Evolutionary conservation across 2,113 vertebrate species (phyloP), one percentile per base, ranked within the genome.

Genomic region (Brachypodius melanocephalos): DNA sequence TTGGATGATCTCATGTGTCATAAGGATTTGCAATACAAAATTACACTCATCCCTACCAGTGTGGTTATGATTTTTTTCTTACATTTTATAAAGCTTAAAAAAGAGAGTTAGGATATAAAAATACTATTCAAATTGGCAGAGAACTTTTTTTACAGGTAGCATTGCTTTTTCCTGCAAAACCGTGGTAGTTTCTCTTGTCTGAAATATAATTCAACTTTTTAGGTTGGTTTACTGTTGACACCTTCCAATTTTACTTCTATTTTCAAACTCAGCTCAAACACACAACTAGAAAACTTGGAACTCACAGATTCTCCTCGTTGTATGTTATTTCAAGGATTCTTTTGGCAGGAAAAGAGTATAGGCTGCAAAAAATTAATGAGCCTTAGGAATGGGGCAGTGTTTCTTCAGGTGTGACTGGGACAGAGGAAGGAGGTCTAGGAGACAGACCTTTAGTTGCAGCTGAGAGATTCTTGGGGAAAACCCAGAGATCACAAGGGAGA

Each of bases 21-120:
- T 43, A 82, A 81, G 13, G 8, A 52, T 89, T 51, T 59, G 14
- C 51, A 78, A 55, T 28, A 43, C 2, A 63, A 85, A 81, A 61
- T 45, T 55, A n/a, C 8, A 38, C 8, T 42, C 6, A 8, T 4
- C 0, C 7, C 2, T 5, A 21, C 12, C 5, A 13, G 24, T 42
- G 17, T 40, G 12, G 40, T 71, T 34, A 51, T 13, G 29, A 51
- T 10, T 8, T 20, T 48, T 40, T 77, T 77, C 24, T 17, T 2
- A 45, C 14, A 4, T 61, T 85, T 69, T 58, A 36, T 31, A 74
- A 73, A 55, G 10, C 6, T 55, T 77, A 3, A 63, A n/a, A 74
- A 34, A 5, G 28, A 54, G 16, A 71, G 71, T 17, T n/a, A 36
- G 11, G 12, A 59, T 59, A 55, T 40, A 38, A 67, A 92, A 72